phyloP scores from a whole-genome alignment of 2,113 vertebrate genomes.

The Sphyrna mokarran region DNA sequence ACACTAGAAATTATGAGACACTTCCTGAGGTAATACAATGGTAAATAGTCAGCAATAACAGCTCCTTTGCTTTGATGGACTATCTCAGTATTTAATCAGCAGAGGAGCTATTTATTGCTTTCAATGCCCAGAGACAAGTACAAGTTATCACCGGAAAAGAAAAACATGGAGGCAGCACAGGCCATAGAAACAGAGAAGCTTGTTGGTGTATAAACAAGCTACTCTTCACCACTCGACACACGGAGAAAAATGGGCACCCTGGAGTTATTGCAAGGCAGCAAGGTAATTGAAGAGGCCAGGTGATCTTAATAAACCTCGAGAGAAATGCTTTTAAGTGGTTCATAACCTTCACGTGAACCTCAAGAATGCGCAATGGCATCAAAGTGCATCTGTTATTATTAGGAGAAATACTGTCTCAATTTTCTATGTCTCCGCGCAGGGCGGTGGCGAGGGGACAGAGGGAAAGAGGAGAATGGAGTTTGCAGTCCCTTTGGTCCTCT shows the following conservation, averaged over 20 bases:
- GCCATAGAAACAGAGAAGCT: not conserved
- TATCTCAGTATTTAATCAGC: conserved; percentile 7
- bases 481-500: not conserved
- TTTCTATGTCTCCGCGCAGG: not conserved
- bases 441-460: too few species aligned
- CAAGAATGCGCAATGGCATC: not conserved
- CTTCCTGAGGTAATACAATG: not conserved
- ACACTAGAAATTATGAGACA: not conserved
- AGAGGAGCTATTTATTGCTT: not conserved
- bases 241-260: not conserved
- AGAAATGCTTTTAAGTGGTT: not conserved
- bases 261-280: conserved; percentile 2
- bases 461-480: not conserved
- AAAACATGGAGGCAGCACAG: not conserved
- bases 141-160: not conserved
- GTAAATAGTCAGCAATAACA: conserved; percentile 10
- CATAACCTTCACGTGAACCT: conserved; percentile 31
- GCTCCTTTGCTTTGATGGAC: not conserved
- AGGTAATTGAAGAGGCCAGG: not conserved
- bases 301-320: conserved; percentile 19
- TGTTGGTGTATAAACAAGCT: not conserved
- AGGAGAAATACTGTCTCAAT: not conserved
- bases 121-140: not conserved
- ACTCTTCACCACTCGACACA: not conserved
- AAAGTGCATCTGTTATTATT: not conserved